Base-by-base conservation (phyloP, 2,797 vertebrate genomes). In the Scomberomorus guttatus region DNA sequence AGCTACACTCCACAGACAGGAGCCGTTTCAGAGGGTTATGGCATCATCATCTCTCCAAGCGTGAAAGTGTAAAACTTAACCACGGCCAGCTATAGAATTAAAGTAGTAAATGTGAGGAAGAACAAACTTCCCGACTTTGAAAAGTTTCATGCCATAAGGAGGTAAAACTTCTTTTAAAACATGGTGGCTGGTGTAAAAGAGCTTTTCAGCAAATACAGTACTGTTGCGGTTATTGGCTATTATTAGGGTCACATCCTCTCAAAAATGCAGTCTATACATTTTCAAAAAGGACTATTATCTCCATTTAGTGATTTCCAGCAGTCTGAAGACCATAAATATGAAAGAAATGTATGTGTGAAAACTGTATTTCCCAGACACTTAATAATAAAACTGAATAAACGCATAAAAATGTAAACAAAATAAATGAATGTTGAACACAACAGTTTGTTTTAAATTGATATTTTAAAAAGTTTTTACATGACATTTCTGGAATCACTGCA, bases 41-140 rank as follows among this genome's bases (percentile, higher is more conserved):
- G 80, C 83, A 86, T 85, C 86, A 86, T 85, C 86, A 77, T 71
- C 62, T 77, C 79, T 79, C 64, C 20, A 75, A 80, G 83, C 25
- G 52, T 83, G 64, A 86, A 86, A 85, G 70, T 77, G 62, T 77
- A 61, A 89, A 83, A 80, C 15, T 0, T 22, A 48, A 0, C 57
- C 24, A 39, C 17, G 72, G 73, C 83, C 87, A 90, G 74, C 60
- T 80, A 66, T 55, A 82, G 37, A 83, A 72, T 80, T 74, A 32
- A 75, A 75, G 29, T 24, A 32, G 44, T 52, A 55, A 80, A 78
- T 75, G 22, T 32, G 69, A 71, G 27, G 50, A 63, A 58, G 79
- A 83, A 72, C 37, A 70, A 73, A 79, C 50, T 72, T 61, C 6
- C 24, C 1, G 1, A 76, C 68, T 84, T 75, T 75, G 52, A 77